Evolutionary conservation across 2,888 invertebrate species (phyloP).

Genomic region (Thereva unica): DNA sequence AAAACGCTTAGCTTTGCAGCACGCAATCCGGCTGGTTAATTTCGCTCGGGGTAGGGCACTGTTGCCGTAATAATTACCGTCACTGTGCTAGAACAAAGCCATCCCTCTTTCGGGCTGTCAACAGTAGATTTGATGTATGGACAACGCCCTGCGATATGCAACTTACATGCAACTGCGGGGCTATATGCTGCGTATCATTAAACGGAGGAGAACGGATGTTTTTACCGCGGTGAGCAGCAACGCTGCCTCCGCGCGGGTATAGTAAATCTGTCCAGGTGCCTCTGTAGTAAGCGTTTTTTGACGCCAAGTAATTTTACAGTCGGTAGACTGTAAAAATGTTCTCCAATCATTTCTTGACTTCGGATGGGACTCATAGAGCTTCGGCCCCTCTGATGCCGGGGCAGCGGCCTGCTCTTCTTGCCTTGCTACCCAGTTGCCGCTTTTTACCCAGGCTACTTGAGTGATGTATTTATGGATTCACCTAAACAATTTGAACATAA

Average conservation of each 20-base stretch:
- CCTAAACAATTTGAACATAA: constrained; percentile 35
- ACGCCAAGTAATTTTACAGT: constrained; percentile 31
- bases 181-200: constrained; percentile 18
- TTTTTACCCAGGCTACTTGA: too few species aligned
- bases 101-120: too few species aligned
- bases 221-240: constrained; percentile 21
- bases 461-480: constrained; percentile 32
- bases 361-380: background rate
- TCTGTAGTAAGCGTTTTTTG: constrained; percentile 17
- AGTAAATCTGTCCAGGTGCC: constrained; percentile 1
- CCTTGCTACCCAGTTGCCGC: too few species aligned
- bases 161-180: background rate
- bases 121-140: too few species aligned
- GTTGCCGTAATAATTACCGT: too few species aligned
- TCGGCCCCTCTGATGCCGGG: background rate
- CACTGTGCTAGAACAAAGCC: too few species aligned
- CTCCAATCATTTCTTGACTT: constrained; percentile 15
- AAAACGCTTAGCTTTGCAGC: too few species aligned
- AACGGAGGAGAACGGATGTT: constrained; percentile 28
- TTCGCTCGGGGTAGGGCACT: too few species aligned
- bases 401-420: too few species aligned
- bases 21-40: too few species aligned
- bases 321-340: constrained; percentile 28
- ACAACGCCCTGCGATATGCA: too few species aligned
- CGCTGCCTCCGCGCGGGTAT: constrained; percentile 3